A percentile compares a stretch with the other conserved stretches of the same genome.
Evolutionary conservation across 2,888 invertebrate species (phyloP).

Genomic region (Drosophila bunnanda): DNA sequence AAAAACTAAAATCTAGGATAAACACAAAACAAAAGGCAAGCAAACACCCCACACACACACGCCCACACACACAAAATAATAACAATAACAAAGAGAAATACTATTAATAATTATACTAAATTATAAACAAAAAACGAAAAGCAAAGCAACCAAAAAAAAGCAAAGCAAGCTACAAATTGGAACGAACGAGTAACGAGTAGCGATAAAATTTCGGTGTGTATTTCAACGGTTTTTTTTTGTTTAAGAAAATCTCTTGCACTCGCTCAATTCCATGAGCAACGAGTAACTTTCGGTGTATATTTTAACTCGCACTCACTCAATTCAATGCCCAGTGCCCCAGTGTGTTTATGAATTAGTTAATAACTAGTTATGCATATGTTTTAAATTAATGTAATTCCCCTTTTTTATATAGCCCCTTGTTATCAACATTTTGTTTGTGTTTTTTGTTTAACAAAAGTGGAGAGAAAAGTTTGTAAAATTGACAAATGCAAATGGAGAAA

Average conservation of each 20-base stretch:
- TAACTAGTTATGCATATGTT: constrained; percentile 50
- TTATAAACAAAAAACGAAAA: constrained; percentile 42
- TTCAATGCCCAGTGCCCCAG: constrained; percentile 17
- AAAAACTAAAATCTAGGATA: constrained; percentile 56
- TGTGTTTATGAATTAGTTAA: constrained; percentile 65
- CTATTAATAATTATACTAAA: constrained; percentile 72
- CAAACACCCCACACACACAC: constrained; percentile 24
- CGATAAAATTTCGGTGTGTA: constrained; percentile 19
- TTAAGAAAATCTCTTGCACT: constrained; percentile 7
- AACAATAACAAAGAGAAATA: constrained; percentile 44
- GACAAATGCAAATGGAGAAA: constrained; percentile 14
- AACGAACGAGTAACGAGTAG: constrained; percentile 17
- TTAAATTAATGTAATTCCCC: constrained; percentile 27
- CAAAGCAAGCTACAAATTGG: constrained; percentile 19
- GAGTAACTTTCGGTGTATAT: constrained; percentile 25
- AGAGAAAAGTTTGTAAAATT: constrained; percentile 8
- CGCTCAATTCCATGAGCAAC: constrained; percentile 6
- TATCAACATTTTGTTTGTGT: constrained; percentile 59
- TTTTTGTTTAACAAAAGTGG: constrained; percentile 46
- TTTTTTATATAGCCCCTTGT: constrained; percentile 48
- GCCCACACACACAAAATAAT: constrained; percentile 13
- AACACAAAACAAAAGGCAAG: constrained; percentile 51
- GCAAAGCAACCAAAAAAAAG: constrained; percentile 45
- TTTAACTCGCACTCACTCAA: constrained; percentile 8
- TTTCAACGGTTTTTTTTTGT: constrained; percentile 19